Conservation (phyloP, 2,797 vertebrate genomes). For the Heliangelus exortis region DNA sequence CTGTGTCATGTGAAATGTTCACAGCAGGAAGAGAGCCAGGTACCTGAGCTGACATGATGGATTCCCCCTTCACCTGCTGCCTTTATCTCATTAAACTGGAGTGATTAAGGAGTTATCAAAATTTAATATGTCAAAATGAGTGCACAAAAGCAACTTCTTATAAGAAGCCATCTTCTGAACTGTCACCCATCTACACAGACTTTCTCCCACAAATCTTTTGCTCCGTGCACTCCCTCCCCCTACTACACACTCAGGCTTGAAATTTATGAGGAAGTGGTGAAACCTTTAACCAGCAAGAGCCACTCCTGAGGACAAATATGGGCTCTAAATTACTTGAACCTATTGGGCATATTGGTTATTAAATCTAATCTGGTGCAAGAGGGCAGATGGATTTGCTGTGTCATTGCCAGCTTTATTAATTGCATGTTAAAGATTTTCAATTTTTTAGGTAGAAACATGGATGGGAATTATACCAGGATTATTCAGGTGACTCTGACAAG, state of each 20-base stretch:
- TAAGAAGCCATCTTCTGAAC: background rate
- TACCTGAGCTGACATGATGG: conserved; percentile 53
- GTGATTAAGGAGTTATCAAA: conserved; percentile 76
- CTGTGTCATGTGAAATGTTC: conserved; percentile 3
- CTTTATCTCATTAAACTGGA: conserved; percentile 66
- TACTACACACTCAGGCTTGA: background rate
- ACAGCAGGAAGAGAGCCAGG: conserved; percentile 42
- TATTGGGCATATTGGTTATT: conserved; percentile 18
- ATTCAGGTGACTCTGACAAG: conserved; percentile 33
- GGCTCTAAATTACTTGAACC: conserved; percentile 65
- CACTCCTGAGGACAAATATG: conserved; percentile 44
- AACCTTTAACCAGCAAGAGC: conserved; percentile 42
- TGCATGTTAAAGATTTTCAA: conserved; percentile 38
- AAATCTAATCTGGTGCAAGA: background rate
- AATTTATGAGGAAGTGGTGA: conserved; percentile 56
- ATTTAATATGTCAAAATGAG: conserved; percentile 68
- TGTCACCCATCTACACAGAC: background rate
- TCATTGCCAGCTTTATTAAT: conserved; percentile 39
- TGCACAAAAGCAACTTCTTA: conserved; percentile 43
- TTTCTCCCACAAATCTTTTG: background rate
- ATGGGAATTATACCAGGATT: conserved; percentile 44
- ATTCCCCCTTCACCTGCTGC: conserved; percentile 65
- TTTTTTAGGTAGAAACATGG: conserved; percentile 39
- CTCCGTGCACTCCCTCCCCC: background rate
- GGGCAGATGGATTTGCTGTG: conserved; percentile 44